phyloP scores from a whole-genome alignment of 2,888 invertebrate species.

The Rutpela maculata region DNA sequence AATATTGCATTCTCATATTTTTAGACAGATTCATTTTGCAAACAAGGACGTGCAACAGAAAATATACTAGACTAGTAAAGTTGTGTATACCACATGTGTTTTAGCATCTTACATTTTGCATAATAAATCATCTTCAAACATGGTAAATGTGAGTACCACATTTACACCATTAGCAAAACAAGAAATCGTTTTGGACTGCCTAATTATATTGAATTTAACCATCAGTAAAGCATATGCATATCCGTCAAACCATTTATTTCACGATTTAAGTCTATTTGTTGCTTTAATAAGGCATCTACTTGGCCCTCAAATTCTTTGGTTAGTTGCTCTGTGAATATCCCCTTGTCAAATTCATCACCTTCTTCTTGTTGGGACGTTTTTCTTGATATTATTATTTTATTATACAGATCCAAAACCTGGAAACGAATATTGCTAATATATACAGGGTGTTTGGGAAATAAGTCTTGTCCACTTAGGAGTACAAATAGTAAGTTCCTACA shows the following conservation, averaged over 20 bases:
- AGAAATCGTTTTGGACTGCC: slow-evolving; percentile 10
- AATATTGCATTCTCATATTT: slow-evolving; percentile 12
- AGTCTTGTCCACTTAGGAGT: too few relatives aligned
- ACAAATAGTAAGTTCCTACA: too few relatives aligned
- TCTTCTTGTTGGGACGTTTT: slow-evolving; percentile 82
- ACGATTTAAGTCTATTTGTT: slow-evolving; percentile 64
- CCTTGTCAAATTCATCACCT: slow-evolving; percentile 65
- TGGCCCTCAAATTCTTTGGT: slow-evolving; percentile 67
- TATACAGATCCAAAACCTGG: slow-evolving; percentile 87
- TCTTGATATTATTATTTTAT: slow-evolving; percentile 87
- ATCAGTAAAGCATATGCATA: slow-evolving; percentile 62
- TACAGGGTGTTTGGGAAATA: too few relatives aligned
- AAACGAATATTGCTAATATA: slow-evolving; percentile 46
- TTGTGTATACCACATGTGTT: background rate
- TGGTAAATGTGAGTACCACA: background rate
- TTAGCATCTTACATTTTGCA: slow-evolving; percentile 14
- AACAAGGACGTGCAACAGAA: background rate
- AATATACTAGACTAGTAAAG: background rate
- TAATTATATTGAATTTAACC: slow-evolving; percentile 52
- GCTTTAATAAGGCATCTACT: slow-evolving; percentile 68
- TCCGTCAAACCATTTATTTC: slow-evolving; percentile 60
- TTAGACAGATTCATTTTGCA: slow-evolving; percentile 14
- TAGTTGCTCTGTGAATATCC: slow-evolving; percentile 62
- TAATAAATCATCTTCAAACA: slow-evolving; percentile 9
- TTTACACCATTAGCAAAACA: slow-evolving; percentile 29